Conservation (phyloP, 2,113 vertebrate genomes). For the Amazona guildingii region DNA sequence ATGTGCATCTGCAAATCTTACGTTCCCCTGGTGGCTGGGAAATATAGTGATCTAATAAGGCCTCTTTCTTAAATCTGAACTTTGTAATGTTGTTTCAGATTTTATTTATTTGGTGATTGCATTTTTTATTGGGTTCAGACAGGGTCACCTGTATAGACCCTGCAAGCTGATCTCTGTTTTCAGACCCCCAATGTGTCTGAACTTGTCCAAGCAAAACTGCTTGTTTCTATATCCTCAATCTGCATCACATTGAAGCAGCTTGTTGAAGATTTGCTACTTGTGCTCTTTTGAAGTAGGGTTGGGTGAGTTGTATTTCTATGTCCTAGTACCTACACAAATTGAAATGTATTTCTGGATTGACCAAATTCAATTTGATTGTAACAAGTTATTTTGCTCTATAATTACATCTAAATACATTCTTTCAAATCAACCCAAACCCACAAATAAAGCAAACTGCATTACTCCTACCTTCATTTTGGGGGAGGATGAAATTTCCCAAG, state of each 20-base stretch:
- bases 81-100: not conserved
- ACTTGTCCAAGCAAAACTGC: not conserved
- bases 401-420: not conserved
- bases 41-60: not conserved
- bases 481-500: accelerated
- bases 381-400: not conserved
- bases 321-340: not conserved
- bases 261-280: not conserved
- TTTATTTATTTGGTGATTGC: not conserved
- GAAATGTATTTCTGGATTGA: not conserved
- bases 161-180: not conserved
- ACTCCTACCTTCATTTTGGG: not conserved
- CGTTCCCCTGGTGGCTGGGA: not conserved
- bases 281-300: not conserved
- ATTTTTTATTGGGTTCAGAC: not conserved
- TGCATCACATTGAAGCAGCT: not conserved
- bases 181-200: not conserved
- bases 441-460: not conserved
- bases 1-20: accelerated
- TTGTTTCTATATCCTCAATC: not conserved
- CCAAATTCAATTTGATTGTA: not conserved
- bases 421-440: not conserved
- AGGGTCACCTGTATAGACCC: not conserved
- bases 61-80: not conserved
- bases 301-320: not conserved